Percentiles rank a stretch among this genome's conserved stretches.
phyloP scores from a whole-genome alignment of 2,888 invertebrate genomes.

The Nemotelus pantherinus region DNA sequence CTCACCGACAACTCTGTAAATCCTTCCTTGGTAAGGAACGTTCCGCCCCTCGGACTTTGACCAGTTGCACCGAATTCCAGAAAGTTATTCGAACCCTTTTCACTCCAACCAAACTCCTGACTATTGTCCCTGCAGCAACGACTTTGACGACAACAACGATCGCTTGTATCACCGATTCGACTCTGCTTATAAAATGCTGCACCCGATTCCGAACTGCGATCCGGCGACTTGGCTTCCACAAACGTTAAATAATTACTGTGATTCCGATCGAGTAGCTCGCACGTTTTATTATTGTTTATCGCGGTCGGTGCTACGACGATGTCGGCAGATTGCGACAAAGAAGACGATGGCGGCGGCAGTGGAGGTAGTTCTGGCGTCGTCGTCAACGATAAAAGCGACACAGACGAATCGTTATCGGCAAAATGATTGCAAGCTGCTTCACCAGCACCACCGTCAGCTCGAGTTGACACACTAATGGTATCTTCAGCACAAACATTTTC shows the following conservation, averaged over 20 bases:
- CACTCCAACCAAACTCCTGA: too few species aligned
- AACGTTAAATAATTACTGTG: slow-evolving; percentile 54
- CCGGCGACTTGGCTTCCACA: slow-evolving; percentile 52
- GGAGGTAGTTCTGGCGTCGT: slow-evolving; percentile 25
- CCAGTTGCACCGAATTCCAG: too few species aligned
- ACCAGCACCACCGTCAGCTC: slow-evolving; percentile 17
- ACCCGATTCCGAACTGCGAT: background rate
- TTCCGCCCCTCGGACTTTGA: too few species aligned
- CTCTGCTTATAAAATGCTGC: too few species aligned
- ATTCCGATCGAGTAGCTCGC: slow-evolving; percentile 49
- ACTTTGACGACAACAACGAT: too few species aligned
- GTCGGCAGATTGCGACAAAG: background rate
- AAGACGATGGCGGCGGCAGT: background rate
- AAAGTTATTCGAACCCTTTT: too few species aligned
- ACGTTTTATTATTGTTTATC: slow-evolving; percentile 53
- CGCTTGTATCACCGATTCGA: too few species aligned
- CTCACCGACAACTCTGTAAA: too few species aligned
- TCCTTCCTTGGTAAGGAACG: too few species aligned
- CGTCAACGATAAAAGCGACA: slow-evolving; percentile 8
- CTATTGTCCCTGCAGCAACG: too few species aligned
- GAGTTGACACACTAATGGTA: slow-evolving; percentile 25
- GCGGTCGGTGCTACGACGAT: slow-evolving; percentile 37
- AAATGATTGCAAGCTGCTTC: background rate
- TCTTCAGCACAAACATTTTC: background rate
- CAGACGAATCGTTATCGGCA: slow-evolving; percentile 30